Evolutionary conservation across 30 jellyfish, hydroid and myxozoan species (phyloP), one percentile per base, ranked within the genome.

Genomic region (Phacellophora camtschatica): DNA sequence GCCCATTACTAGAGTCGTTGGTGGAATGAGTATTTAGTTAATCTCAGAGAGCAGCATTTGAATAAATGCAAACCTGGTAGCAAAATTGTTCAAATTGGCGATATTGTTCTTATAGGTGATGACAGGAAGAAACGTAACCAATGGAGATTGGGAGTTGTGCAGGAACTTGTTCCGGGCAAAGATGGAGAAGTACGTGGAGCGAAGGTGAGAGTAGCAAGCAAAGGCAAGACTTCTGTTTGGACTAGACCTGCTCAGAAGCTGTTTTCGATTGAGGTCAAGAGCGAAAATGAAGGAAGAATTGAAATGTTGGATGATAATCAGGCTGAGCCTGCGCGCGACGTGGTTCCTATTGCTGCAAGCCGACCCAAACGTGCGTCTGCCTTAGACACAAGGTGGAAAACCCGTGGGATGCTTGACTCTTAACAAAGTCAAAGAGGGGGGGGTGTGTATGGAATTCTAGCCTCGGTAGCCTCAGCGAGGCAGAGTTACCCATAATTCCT

Each of bases 121-220:
- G 82, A 69, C 46, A 82, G 56, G 33, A 15, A 5, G 4, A 82
- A 82, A 64, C 57, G 95, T 13, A 43, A 33, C 41, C 16, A 5
- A 5, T 82, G 95, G 95, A 82, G 70, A 66, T 27, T 56, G 8
- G 88, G 56, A 32, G 56, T 57, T 25, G 95, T 82, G 53, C 77
- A 82, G 37, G 82, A 69, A 15, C 48, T 82, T 16, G 59, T 82
- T 5, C 5, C 13, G 13, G 87, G 87, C 12, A 82, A 41, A 34
- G 87, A 67, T 33, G 95, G 95, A 5, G 35, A 32, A n/a, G 53
- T 56, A 0, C 68, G 95, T 41, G 95, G 95, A 5, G 87, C 95
- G 28, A 82, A 65, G 84, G 84, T 81, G 1, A 45, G 92, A 28
- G 53, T 13, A 39, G 68, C 68, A 36, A 61, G 66, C 1, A 65